These are phyloP conservation scores for Cephalotes varians DNA, from an alignment of 2,888 invertebrate species.

Conservation along the genomic window DNA sequence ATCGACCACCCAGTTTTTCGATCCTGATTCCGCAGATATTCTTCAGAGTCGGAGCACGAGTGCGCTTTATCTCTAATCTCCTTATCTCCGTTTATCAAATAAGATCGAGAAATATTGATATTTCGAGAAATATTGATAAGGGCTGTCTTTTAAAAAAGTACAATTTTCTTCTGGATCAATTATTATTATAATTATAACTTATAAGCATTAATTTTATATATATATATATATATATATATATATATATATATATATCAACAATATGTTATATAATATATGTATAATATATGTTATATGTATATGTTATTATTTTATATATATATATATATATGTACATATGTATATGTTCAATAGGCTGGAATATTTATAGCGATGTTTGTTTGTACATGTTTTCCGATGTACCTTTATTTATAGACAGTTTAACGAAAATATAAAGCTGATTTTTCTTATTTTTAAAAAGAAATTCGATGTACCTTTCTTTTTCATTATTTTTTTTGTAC, in stretches of 20 bases:
- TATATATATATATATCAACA: too few species aligned
- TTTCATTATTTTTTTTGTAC: not conserved
- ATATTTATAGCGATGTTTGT: not conserved
- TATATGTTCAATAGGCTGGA: not conserved
- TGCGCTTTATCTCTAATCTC: not conserved
- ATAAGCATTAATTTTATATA: too few species aligned
- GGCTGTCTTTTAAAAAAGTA: not conserved
- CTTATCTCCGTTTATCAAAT: not conserved
- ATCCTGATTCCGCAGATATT: slow-evolving; percentile 13
- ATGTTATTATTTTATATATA: too few species aligned
- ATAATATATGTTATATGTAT: too few species aligned
- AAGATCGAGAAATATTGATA: not conserved
- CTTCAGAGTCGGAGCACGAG: not conserved
- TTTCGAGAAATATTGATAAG: not conserved
- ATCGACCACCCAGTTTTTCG: slow-evolving; percentile 48
- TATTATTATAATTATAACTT: too few species aligned
- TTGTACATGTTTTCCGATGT: not conserved
- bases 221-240: too few species aligned
- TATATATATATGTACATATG: too few species aligned
- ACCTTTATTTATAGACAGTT: not conserved
- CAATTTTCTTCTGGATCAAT: too few species aligned
- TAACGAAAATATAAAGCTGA: not conserved
- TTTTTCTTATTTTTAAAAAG: not conserved
- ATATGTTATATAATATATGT: too few species aligned
- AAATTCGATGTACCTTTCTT: not conserved